Evolutionary conservation across 2,888 invertebrate genomes (phyloP).

Genomic region (Agrenia bidenticulata): DNA sequence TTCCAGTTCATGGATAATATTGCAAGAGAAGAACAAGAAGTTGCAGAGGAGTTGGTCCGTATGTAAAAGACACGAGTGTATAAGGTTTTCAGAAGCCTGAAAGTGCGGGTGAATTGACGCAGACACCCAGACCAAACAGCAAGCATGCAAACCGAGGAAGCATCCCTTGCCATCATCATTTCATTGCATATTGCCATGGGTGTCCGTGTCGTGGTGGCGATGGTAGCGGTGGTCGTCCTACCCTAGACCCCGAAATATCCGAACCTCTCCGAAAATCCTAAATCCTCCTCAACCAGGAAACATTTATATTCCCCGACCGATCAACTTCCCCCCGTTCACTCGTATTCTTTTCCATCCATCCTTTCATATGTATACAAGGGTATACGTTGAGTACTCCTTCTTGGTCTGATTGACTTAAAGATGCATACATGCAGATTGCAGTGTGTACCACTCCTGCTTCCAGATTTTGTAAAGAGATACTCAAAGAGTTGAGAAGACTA

Average conservation of each 20-base stretch:
- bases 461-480: too few relatives aligned
- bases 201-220: too few relatives aligned
- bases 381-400: too few relatives aligned
- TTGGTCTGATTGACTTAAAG: too few relatives aligned
- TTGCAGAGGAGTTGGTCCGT: conserved; percentile 2
- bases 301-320: conserved; percentile 17
- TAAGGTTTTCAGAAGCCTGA: background rate
- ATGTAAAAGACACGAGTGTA: background rate
- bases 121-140: background rate
- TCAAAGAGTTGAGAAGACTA: too few relatives aligned
- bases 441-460: too few relatives aligned
- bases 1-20: conserved; percentile 7
- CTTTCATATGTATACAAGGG: background rate
- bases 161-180: background rate
- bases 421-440: too few relatives aligned
- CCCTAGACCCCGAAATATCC: conserved; percentile 13
- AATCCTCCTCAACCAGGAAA: conserved; percentile 4
- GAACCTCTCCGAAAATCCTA: conserved; percentile 8
- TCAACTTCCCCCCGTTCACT: conserved; percentile 2
- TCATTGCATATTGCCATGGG: too few relatives aligned
- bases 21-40: conserved; percentile 5
- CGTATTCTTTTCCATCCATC: too few relatives aligned
- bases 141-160: background rate
- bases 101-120: conserved; percentile 17
- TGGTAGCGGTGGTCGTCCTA: too few relatives aligned